Conservation (phyloP, 2,113 vertebrate genomes). For the Pseudonaja textilis region DNA sequence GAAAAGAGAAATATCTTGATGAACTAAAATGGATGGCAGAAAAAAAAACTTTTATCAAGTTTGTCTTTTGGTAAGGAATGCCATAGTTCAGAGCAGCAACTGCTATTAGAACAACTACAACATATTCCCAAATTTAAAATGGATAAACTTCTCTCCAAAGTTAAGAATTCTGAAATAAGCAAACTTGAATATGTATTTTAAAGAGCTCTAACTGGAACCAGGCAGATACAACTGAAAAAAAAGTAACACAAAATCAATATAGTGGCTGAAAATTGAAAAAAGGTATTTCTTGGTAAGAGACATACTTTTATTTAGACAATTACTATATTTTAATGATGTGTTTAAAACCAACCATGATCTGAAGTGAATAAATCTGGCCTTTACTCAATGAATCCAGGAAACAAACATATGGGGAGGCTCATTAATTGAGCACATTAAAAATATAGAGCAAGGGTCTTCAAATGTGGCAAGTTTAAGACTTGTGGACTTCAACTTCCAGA, state of each 20-base stretch:
- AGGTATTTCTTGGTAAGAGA: neutral
- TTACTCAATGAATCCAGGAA: neutral
- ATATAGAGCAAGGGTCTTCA: neutral
- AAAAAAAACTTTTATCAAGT: neutral
- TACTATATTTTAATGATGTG: neutral
- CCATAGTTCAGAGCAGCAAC: neutral
- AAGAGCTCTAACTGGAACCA: neutral
- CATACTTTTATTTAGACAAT: neutral
- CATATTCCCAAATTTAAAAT: neutral
- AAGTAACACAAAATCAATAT: neutral
- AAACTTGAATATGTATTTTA: neutral
- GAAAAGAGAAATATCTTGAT: neutral
- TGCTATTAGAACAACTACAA: neutral
- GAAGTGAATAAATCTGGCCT: neutral
- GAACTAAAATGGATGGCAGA: neutral
- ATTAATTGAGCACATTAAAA: neutral
- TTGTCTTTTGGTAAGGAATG: neutral
- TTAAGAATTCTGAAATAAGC: neutral
- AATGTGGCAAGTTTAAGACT: too few species aligned
- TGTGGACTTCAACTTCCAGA: too few species aligned
- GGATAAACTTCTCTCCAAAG: neutral
- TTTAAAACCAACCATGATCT: neutral
- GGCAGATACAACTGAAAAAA: neutral
- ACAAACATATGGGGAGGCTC: neutral
- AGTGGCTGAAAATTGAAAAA: neutral